Conservation (phyloP, 53 echinoderm and acorn worm species). For the Echinometra lucunter region DNA sequence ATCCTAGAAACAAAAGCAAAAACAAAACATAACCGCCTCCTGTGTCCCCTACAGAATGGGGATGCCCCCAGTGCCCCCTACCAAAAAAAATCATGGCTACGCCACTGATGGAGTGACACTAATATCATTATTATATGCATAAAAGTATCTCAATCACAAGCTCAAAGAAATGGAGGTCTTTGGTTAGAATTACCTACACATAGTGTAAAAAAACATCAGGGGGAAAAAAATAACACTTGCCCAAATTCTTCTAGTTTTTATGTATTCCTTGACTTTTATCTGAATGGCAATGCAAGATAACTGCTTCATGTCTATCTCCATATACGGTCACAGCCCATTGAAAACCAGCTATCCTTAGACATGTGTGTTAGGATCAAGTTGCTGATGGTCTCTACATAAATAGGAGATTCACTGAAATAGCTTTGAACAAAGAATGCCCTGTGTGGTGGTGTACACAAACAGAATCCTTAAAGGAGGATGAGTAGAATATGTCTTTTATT, state of each 20-base stretch:
- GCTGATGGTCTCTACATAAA: conserved; percentile 25
- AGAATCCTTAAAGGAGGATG: neutral
- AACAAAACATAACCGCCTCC: too few species aligned
- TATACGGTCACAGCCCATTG: conserved; percentile 47
- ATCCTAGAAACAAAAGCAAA: too few species aligned
- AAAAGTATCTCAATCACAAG: too few species aligned
- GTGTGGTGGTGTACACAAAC: conserved; percentile 18
- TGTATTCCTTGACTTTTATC: neutral
- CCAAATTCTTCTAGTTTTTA: neutral
- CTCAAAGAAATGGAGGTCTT: too few species aligned
- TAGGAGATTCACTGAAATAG: conserved; percentile 54
- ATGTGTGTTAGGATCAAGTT: conserved; percentile 29
- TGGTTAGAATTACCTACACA: too few species aligned
- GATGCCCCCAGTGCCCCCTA: too few species aligned
- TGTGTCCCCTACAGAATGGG: too few species aligned
- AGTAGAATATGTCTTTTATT: neutral
- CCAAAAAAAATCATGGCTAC: too few species aligned
- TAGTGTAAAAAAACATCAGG: too few species aligned
- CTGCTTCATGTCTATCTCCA: conserved; percentile 34
- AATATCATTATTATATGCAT: too few species aligned
- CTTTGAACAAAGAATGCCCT: conserved; percentile 20
- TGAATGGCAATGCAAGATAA: neutral
- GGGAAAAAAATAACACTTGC: neutral
- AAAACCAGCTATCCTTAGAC: conserved; percentile 36
- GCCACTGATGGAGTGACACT: too few species aligned